These are phyloP conservation scores for Rallus limicola DNA, from an alignment of 2,113 vertebrate genomes.

Conservation along the genomic window DNA sequence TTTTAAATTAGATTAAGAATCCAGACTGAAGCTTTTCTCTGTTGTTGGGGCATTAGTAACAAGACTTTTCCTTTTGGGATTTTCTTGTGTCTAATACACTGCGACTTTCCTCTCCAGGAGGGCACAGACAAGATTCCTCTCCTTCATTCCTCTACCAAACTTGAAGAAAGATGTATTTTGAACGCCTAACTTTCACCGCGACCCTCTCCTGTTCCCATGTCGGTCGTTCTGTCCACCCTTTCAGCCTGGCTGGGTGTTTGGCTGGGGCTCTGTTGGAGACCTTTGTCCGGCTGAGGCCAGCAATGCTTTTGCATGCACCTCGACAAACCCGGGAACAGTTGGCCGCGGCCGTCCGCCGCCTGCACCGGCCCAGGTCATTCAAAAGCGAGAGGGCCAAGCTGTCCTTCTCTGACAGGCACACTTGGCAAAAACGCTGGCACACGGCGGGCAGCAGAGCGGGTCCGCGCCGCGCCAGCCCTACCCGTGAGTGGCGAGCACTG, in stretches of 20 bases:
- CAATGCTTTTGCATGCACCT: neutral
- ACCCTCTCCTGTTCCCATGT: neutral
- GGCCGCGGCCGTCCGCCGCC: neutral
- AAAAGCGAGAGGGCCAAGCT: too few species aligned
- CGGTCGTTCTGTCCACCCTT: neutral
- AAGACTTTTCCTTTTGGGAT: neutral
- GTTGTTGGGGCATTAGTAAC: neutral
- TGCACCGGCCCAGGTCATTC: neutral
- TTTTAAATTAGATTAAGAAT: neutral
- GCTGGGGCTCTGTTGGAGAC: neutral
- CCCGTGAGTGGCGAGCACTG: too few species aligned
- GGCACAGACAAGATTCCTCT: neutral
- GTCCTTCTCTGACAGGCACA: too few species aligned
- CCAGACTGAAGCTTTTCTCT: neutral
- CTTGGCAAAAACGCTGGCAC: neutral
- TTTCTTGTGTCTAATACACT: neutral
- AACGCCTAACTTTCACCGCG: neutral
- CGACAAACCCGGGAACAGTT: too few species aligned
- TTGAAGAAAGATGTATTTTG: neutral
- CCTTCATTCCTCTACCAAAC: neutral
- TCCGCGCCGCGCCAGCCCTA: neutral
- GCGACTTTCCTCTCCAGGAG: neutral
- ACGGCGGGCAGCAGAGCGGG: too few species aligned
- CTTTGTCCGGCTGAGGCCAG: neutral
- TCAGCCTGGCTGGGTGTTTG: neutral